Evolutionary conservation across 2,797 vertebrate genomes (phyloP).

Genomic region (Gastrophryne carolinensis): DNA sequence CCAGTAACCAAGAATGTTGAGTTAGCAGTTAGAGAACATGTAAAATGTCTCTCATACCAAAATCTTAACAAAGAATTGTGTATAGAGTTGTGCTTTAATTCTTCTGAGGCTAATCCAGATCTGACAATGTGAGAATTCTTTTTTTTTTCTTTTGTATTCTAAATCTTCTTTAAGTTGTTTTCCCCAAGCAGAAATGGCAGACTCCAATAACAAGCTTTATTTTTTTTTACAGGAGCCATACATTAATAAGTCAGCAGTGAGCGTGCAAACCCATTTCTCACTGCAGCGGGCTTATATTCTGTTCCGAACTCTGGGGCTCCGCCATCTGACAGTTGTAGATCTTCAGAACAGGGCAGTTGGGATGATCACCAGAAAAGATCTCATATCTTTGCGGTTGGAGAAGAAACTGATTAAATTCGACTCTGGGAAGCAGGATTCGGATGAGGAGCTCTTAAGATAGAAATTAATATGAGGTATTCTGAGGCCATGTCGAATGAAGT

Average conservation of each 20-base stretch:
- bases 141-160: background rate
- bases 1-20: no score
- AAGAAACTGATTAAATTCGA: conserved; percentile 43
- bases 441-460: conserved; percentile 47
- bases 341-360: conserved; percentile 52
- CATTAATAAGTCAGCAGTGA: conserved; percentile 59
- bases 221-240: conserved; percentile 58
- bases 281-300: conserved; percentile 55
- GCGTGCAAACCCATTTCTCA: conserved; percentile 57
- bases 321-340: conserved; percentile 57
- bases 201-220: conserved; percentile 18
- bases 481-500: background rate
- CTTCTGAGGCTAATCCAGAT: no score
- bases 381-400: conserved; percentile 54
- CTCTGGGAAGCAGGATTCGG: conserved; percentile 15
- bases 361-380: conserved; percentile 58
- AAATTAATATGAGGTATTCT: background rate
- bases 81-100: no score
- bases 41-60: no score
- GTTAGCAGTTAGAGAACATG: no score
- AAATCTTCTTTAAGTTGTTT: background rate
- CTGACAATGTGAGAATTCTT: no score
- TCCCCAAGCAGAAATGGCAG: background rate
- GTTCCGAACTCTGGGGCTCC: conserved; percentile 57
- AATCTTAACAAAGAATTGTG: no score